A percentile compares a stretch with the other conserved stretches of the same genome.
These are phyloP conservation scores for Siniperca knerii DNA, from an alignment of 2,113 vertebrate genomes.

Conservation along the genomic window DNA sequence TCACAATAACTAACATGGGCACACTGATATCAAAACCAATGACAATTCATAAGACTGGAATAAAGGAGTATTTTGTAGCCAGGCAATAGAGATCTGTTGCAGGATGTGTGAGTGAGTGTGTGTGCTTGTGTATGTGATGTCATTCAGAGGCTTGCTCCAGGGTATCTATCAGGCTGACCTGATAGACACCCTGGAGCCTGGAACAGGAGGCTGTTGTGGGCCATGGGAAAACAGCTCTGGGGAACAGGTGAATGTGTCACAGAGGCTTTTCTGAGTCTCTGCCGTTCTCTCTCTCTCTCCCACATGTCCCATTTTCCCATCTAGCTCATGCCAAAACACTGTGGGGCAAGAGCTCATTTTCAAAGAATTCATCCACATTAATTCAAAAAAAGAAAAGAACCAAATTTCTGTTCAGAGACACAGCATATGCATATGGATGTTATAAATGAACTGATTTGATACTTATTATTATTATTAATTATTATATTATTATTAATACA, in stretches of 20 bases:
- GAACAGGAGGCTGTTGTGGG: constrained; percentile 66
- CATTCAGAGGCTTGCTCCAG: constrained; percentile 55
- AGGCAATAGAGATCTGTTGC: constrained; percentile 31
- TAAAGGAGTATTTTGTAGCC: constrained; percentile 27
- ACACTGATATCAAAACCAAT: neutral
- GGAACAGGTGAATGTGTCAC: constrained; percentile 86
- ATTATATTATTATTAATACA: too few relatives aligned
- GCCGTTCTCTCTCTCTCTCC: constrained; percentile 29
- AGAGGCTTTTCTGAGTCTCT: constrained; percentile 62
- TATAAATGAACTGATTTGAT: neutral
- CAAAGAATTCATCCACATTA: constrained; percentile 29
- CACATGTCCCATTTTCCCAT: constrained; percentile 77
- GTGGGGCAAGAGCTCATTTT: constrained; percentile 56
- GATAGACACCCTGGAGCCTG: too few relatives aligned
- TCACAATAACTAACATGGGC: neutral
- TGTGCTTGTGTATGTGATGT: constrained; percentile 50
- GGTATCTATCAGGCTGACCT: constrained; percentile 61
- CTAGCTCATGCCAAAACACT: constrained; percentile 77
- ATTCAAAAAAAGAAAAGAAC: constrained; percentile 19
- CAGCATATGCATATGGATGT: neutral
- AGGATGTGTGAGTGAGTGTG: constrained; percentile 21
- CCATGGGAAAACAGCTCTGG: constrained; percentile 83
- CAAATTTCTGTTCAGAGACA: neutral
- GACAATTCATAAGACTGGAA: neutral
- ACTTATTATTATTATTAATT: neutral